Evolutionary conservation across 2,888 invertebrate species (phyloP), one percentile per base, ranked within the genome.

Genomic region (Leptopilina myrica): DNA sequence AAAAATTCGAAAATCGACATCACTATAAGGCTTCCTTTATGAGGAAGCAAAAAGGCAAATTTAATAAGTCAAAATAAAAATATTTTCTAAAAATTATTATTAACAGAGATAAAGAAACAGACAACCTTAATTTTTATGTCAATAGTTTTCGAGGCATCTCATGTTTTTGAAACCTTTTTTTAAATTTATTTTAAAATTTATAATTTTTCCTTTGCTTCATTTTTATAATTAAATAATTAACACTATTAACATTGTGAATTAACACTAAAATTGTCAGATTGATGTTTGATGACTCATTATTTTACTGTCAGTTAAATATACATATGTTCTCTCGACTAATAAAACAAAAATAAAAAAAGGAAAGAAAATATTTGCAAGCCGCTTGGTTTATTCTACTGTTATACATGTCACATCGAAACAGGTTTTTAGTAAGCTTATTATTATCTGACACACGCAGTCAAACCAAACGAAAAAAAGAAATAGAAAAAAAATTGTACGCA

Each of bases 361-460:
- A 33, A 33, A 33, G 33, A 33, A 33, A 33, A 33, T 33, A 83
- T 81, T 81, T 77, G 78, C 73, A 64, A 78, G 64, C 33, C 64
- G 76, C 12, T 53, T 81, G 77, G 80, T 80, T 79, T 75, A 46
- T 49, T 66, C 59, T 66, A 46, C 78, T 79, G 73, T 84, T 80
- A 78, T 33, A 33, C 33, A 59, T 49, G 40, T 26, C 59, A 33
- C 53, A 75, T 53, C 76, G 78, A 46, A 78, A 56, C 53, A 69
- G 77, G 53, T 76, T 77, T 73, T 20, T 67, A 46, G 46, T 66
- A 67, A 79, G 79, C 79, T 79, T 77, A 79, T 79, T 79, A 79
- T 69, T 49, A 56, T 33, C 56, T 33, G 40, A 53, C 33, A 73
- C 69, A 33, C 33, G 73, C 73, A 73, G 56, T 73, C n/a, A 33